Evolutionary conservation across 1,140 invertebrate species (phyloP).

Genomic region (Carposina sasakii): DNA sequence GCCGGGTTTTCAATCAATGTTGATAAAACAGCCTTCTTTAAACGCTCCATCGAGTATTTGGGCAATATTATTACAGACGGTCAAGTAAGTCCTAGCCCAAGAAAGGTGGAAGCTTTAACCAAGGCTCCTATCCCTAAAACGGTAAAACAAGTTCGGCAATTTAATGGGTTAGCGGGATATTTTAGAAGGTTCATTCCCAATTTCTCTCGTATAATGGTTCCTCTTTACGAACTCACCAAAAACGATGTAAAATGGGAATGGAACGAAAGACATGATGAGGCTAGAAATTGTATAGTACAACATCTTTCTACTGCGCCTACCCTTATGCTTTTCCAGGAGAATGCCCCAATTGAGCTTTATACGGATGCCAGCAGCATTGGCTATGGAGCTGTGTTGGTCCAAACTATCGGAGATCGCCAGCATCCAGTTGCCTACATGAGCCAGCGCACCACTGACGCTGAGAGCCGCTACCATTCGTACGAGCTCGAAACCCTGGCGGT

Average conservation of each 20-base stretch:
- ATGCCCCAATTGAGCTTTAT: slow-evolving; percentile 29
- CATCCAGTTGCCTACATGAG: slow-evolving; percentile 19
- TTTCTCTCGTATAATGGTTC: slow-evolving; percentile 49
- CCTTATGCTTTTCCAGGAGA: slow-evolving; percentile 32
- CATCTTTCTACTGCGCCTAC: slow-evolving; percentile 12
- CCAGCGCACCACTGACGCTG: slow-evolving; percentile 20
- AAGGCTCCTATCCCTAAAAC: slow-evolving; percentile 29
- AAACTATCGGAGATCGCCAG: slow-evolving; percentile 22
- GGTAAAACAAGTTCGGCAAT: slow-evolving; percentile 40
- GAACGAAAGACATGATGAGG: slow-evolving; percentile 18
- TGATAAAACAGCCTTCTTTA: slow-evolving; percentile 12
- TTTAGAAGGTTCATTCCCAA: slow-evolving; percentile 58
- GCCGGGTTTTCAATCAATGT: slow-evolving; percentile 13
- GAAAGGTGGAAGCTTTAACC: slow-evolving; percentile 30
- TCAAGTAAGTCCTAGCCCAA: slow-evolving; percentile 20
- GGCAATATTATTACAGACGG: no score
- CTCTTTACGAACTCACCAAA: slow-evolving; percentile 23
- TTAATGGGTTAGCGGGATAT: slow-evolving; percentile 62
- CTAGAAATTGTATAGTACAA: slow-evolving; percentile 4
- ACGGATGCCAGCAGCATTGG: slow-evolving; percentile 33
- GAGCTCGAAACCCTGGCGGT: slow-evolving; percentile 53
- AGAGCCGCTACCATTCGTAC: slow-evolving; percentile 46
- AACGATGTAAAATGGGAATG: slow-evolving; percentile 16
- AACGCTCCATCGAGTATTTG: no score
- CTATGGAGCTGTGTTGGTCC: slow-evolving; percentile 25